A percentile compares a stretch with the other conserved stretches of the same genome.
Conservation (phyloP, 2,888 invertebrate species). For the Hermaeophaga mercurialis region DNA sequence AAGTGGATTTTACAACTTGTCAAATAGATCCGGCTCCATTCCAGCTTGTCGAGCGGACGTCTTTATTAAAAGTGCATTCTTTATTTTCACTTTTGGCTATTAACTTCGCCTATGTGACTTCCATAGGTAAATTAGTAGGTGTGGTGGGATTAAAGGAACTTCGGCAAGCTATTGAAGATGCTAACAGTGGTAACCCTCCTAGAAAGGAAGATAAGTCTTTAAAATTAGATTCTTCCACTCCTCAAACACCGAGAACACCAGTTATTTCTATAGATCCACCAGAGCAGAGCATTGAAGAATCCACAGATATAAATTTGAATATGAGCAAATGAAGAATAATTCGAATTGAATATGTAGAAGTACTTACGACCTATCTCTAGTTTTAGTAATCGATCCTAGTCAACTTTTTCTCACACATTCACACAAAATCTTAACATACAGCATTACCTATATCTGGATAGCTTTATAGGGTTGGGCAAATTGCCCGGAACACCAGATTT, state of each 20-base stretch:
- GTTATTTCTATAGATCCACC: conserved; percentile 12
- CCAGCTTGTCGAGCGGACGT: conserved; percentile 91
- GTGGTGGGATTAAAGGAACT: conserved; percentile 95
- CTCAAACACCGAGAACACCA: conserved; percentile 7
- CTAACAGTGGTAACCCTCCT: conserved; percentile 76
- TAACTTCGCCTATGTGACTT: conserved; percentile 95
- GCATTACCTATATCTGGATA: no score
- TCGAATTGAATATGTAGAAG: no score
- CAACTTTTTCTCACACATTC: no score
- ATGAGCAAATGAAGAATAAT: no score
- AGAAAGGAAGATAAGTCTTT: conserved; percentile 24
- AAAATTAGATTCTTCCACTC: conserved; percentile 2
- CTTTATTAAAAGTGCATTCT: conserved; percentile 74
- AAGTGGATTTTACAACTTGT: conserved; percentile 74
- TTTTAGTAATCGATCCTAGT: no score
- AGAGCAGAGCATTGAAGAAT: neutral
- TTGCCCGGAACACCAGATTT: no score
- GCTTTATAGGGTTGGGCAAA: no score
- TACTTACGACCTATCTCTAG: no score
- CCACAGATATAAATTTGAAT: no score
- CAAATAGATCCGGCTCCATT: conserved; percentile 96
- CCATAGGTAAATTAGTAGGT: conserved; percentile 90
- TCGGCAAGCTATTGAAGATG: conserved; percentile 86
- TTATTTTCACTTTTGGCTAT: conserved; percentile 96
- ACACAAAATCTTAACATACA: no score